Evolutionary conservation across 1,140 invertebrate species (phyloP).

Genomic region (Thaumatotibia leucotreta): DNA sequence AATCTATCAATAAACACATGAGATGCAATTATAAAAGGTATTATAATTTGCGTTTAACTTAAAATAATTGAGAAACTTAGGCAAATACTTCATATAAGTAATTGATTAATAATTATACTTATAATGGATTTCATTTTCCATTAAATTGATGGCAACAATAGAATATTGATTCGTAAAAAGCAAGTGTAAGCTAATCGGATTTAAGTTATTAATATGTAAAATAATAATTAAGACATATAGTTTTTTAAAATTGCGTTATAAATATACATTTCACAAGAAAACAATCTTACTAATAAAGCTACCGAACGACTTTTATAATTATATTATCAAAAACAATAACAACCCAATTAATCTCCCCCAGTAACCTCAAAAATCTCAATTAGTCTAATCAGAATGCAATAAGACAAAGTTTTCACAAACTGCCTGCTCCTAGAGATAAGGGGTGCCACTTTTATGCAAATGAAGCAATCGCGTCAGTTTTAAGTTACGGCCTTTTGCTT

Average conservation of each 20-base stretch:
- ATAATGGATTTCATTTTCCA: too few relatives aligned
- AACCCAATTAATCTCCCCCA: constrained; percentile 28
- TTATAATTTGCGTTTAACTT: too few relatives aligned
- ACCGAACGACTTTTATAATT: not conserved
- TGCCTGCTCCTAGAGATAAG: constrained; percentile 63
- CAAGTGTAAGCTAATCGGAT: too few relatives aligned
- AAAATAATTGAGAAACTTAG: too few relatives aligned
- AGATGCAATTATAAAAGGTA: too few relatives aligned
- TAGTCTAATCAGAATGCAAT: constrained; percentile 64
- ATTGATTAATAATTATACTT: too few relatives aligned
- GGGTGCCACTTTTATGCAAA: constrained; percentile 66
- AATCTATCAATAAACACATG: too few relatives aligned
- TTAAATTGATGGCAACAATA: too few relatives aligned
- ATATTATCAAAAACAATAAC: constrained; percentile 14
- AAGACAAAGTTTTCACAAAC: constrained; percentile 68
- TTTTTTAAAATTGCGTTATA: not conserved
- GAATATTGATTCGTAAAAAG: too few relatives aligned
- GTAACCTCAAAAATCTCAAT: constrained; percentile 54
- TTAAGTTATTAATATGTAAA: not conserved
- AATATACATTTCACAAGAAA: not conserved
- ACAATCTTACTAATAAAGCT: not conserved
- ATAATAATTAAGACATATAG: not conserved
- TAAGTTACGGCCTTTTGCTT: constrained; percentile 24
- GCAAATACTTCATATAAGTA: too few relatives aligned
- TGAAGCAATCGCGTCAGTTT: constrained; percentile 34